A percentile compares a stretch with the other conserved stretches of the same genome.
phyloP scores from a whole-genome alignment of 2,888 invertebrate genomes.

The Andrena hattorfiana region DNA sequence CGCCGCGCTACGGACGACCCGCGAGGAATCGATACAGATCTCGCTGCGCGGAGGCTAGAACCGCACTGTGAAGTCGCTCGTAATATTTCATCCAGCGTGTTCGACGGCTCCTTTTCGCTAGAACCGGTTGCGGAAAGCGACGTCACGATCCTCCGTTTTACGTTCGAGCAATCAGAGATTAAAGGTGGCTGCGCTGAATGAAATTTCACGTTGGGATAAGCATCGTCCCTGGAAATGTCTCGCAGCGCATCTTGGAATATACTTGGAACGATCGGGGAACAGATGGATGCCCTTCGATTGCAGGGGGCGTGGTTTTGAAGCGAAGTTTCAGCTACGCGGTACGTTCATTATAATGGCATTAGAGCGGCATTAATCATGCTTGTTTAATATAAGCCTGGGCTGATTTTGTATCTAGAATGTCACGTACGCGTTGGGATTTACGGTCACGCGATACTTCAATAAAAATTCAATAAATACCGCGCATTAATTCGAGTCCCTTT shows the following conservation, averaged over 20 bases:
- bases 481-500: neutral
- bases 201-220: slow-evolving; percentile 19
- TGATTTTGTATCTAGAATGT: neutral
- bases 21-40: slow-evolving; percentile 35
- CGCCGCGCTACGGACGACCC: neutral
- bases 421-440: neutral
- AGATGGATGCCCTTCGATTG: neutral
- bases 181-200: slow-evolving; percentile 23
- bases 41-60: neutral
- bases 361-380: slow-evolving; percentile 27
- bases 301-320: neutral
- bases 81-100: slow-evolving; percentile 31
- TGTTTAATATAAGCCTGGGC: neutral
- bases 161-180: slow-evolving; percentile 41
- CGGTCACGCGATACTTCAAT: slow-evolving; percentile 50
- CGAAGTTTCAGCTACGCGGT: neutral
- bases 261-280: neutral
- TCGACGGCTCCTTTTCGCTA: neutral
- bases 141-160: neutral
- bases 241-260: neutral
- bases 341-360: slow-evolving; percentile 24
- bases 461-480: slow-evolving; percentile 46
- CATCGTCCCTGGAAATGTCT: slow-evolving; percentile 9
- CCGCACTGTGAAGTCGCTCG: slow-evolving; percentile 11
- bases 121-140: neutral